Evolutionary conservation across 92 coral and sea anemone species (phyloP).

Genomic region (Zoanthus sansibaricus): DNA sequence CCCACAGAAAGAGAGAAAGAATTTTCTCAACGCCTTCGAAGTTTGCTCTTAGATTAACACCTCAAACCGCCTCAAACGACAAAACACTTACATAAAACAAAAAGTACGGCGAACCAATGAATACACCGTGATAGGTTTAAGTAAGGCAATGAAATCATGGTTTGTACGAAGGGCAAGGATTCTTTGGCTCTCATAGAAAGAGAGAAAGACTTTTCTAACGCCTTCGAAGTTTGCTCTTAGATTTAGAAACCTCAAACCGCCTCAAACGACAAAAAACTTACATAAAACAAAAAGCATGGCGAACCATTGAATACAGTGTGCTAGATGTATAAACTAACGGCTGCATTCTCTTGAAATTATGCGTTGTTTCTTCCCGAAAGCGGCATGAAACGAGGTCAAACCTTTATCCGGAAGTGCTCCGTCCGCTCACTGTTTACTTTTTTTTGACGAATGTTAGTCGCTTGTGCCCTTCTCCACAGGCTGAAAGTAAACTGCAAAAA

Average conservation of each 20-base stretch:
- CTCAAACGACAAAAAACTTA: neutral
- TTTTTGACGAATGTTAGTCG: neutral
- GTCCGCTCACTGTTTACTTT: conserved; percentile 19
- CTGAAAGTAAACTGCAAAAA: conserved; percentile 36
- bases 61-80: neutral
- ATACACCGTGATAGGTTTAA: too few species aligned
- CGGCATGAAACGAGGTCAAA: neutral
- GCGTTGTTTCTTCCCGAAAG: neutral
- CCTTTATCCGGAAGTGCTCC: conserved; percentile 1
- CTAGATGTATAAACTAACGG: neutral
- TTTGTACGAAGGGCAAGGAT: neutral
- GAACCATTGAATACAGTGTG: conserved; percentile 25
- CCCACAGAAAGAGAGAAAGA: neutral
- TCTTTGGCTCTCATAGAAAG: neutral
- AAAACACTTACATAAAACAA: neutral
- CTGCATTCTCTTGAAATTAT: conserved; percentile 17
- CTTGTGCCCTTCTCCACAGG: neutral
- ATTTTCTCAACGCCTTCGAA: neutral
- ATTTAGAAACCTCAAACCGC: conserved; percentile 10
- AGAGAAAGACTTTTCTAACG: neutral
- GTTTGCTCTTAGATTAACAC: neutral
- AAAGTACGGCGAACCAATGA: too few species aligned
- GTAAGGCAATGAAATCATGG: too few species aligned
- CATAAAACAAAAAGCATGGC: conserved; percentile 19
- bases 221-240: neutral